phyloP scores from a whole-genome alignment of 1,140 invertebrate genomes.

The Bombus pascuorum region DNA sequence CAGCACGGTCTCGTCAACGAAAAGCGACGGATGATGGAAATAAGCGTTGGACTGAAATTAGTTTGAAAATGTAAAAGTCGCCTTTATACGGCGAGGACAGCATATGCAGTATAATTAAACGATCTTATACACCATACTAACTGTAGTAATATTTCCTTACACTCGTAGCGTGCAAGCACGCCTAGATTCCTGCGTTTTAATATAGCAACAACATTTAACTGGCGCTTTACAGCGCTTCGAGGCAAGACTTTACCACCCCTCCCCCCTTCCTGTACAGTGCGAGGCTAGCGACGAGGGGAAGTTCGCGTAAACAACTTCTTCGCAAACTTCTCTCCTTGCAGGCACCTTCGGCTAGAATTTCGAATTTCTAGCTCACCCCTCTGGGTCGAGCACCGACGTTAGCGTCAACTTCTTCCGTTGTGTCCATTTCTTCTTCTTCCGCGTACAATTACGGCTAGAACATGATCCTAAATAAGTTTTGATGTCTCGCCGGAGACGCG shows the following conservation, averaged over 20 bases:
- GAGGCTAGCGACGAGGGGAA: conserved; percentile 55
- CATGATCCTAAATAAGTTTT: conserved; percentile 59
- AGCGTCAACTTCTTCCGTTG: conserved; percentile 56
- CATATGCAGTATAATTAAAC: conserved; percentile 38
- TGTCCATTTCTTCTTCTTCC: conserved; percentile 59
- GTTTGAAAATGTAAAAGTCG: conserved; percentile 34
- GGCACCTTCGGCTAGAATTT: conserved; percentile 67
- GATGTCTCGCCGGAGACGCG: conserved; percentile 20
- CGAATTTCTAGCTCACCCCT: conserved; percentile 62
- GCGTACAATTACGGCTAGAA: conserved; percentile 52
- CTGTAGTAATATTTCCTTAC: conserved; percentile 34
- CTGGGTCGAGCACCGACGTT: not conserved
- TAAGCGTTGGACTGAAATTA: conserved; percentile 36
- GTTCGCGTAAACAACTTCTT: conserved; percentile 70
- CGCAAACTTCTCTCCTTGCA: conserved; percentile 66
- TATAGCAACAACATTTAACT: conserved; percentile 68
- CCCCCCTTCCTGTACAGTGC: not conserved
- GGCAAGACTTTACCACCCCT: conserved; percentile 48
- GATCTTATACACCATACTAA: conserved; percentile 16
- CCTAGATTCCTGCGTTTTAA: conserved; percentile 59
- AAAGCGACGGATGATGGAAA: conserved; percentile 45
- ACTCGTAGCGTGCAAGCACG: no score
- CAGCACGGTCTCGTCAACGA: conserved; percentile 8
- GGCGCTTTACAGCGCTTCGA: conserved; percentile 63
- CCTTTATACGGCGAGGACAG: not conserved